A percentile compares a stretch with the other conserved stretches of the same genome.
Evolutionary conservation across 1,140 invertebrate species (phyloP).

Genomic region (Camponotus floridanus): DNA sequence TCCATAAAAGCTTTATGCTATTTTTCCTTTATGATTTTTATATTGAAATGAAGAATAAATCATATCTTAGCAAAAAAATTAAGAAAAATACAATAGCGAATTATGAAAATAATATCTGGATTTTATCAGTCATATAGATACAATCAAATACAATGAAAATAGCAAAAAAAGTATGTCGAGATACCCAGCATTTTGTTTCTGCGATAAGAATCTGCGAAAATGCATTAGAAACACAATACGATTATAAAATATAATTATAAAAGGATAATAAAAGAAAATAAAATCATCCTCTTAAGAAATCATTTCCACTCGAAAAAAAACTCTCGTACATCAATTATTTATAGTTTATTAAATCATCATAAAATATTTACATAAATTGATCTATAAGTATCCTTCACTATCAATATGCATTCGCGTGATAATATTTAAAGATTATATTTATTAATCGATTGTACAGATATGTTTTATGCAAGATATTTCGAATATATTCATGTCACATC

Average conservation of each 20-base stretch:
- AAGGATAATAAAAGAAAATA: not conserved
- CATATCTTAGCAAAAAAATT: not conserved
- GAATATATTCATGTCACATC: not conserved
- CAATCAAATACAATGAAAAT: not conserved
- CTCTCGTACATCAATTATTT: slow-evolving; percentile 2
- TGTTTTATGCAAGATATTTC: not conserved
- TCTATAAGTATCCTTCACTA: too few relatives aligned
- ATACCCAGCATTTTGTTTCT: not conserved
- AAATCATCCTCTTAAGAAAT: slow-evolving; percentile 3
- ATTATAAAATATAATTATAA: not conserved
- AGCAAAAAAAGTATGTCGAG: too few relatives aligned
- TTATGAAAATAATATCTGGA: not conserved
- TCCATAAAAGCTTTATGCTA: not conserved
- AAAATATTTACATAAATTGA: not conserved
- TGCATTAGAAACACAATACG: slow-evolving; percentile 35
- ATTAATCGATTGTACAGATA: not conserved
- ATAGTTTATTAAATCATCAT: not conserved
- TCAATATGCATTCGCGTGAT: not conserved
- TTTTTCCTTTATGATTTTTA: not conserved
- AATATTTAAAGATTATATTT: not conserved
- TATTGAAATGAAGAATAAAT: not conserved
- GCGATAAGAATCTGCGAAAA: slow-evolving; percentile 58
- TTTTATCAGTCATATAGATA: slow-evolving; percentile 21
- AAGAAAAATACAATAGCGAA: not conserved
- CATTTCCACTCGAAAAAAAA: not conserved